phyloP scores from a whole-genome alignment of 2,797 vertebrate species.

The Pseudotriccus pelzelni region DNA sequence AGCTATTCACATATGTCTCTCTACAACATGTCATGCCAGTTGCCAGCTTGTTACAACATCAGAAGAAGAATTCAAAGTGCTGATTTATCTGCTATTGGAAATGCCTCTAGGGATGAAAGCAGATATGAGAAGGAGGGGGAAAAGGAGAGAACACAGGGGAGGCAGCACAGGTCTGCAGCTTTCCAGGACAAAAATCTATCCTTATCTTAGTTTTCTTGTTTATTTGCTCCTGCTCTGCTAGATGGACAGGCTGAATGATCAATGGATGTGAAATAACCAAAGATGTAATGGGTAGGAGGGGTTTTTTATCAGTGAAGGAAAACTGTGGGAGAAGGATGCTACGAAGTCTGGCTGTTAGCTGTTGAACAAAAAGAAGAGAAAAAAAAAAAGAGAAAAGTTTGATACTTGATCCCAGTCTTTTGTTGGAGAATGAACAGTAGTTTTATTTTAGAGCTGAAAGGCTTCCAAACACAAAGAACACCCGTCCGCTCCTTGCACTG shows the following conservation, averaged over 20 bases:
- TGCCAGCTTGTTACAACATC: constrained; percentile 69
- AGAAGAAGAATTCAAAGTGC: constrained; percentile 62
- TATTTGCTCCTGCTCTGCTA: constrained; percentile 12
- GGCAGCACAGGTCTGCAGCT: neutral
- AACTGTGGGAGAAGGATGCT: neutral
- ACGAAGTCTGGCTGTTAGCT: neutral
- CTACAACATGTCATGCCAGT: constrained; percentile 50
- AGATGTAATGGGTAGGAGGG: neutral
- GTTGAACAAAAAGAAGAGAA: constrained; percentile 1
- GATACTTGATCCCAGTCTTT: constrained; percentile 30
- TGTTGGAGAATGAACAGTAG: constrained; percentile 13
- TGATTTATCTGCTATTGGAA: constrained; percentile 66
- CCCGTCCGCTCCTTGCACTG: neutral
- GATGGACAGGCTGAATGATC: constrained; percentile 17
- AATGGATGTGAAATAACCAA: constrained; percentile 27
- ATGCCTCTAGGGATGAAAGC: constrained; percentile 38
- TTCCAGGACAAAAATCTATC: neutral
- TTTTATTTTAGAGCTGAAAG: constrained; percentile 49
- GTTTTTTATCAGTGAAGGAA: neutral
- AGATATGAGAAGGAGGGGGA: neutral
- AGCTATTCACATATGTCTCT: constrained; percentile 53
- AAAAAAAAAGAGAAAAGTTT: neutral
- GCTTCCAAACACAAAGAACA: constrained; percentile 8
- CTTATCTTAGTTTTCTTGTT: constrained; percentile 24
- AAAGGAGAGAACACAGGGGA: neutral